These are phyloP conservation scores for Lutjanus erythropterus DNA, from an alignment of 2,113 vertebrate species.

Conservation along the genomic window DNA sequence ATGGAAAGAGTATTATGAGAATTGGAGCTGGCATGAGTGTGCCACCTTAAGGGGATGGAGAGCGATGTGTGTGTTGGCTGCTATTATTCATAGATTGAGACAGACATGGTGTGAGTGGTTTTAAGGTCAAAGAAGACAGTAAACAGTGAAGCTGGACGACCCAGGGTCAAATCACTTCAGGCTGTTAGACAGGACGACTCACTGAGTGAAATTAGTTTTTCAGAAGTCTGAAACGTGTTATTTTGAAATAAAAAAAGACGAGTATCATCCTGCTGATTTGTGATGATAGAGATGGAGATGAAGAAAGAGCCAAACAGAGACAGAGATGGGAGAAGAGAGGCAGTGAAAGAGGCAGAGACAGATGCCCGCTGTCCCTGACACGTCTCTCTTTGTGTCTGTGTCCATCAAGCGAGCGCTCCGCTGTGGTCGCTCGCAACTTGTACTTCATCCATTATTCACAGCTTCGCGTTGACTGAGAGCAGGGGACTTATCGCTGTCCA, in stretches of 20 bases:
- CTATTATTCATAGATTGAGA: slow-evolving; percentile 43
- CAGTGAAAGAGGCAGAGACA: slow-evolving; percentile 6
- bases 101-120: slow-evolving; percentile 53
- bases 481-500: slow-evolving; percentile 44
- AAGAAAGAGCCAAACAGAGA: not conserved
- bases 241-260: slow-evolving; percentile 10
- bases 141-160: slow-evolving; percentile 23
- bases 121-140: slow-evolving; percentile 55
- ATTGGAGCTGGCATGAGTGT: slow-evolving; percentile 53
- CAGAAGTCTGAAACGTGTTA: not conserved
- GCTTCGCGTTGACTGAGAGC: slow-evolving; percentile 44
- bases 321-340: not conserved
- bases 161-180: slow-evolving; percentile 21
- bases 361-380: slow-evolving; percentile 5
- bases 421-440: slow-evolving; percentile 50
- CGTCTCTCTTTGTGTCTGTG: slow-evolving; percentile 41
- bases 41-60: slow-evolving; percentile 46
- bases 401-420: slow-evolving; percentile 40
- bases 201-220: slow-evolving; percentile 25
- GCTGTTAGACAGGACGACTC: slow-evolving; percentile 6
- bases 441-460: slow-evolving; percentile 78
- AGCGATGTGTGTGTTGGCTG: not conserved
- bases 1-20: slow-evolving; percentile 20
- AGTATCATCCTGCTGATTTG: not conserved
- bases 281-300: not conserved